Evolutionary conservation across 1,140 invertebrate species (phyloP).

Genomic region (Limonius californicus): DNA sequence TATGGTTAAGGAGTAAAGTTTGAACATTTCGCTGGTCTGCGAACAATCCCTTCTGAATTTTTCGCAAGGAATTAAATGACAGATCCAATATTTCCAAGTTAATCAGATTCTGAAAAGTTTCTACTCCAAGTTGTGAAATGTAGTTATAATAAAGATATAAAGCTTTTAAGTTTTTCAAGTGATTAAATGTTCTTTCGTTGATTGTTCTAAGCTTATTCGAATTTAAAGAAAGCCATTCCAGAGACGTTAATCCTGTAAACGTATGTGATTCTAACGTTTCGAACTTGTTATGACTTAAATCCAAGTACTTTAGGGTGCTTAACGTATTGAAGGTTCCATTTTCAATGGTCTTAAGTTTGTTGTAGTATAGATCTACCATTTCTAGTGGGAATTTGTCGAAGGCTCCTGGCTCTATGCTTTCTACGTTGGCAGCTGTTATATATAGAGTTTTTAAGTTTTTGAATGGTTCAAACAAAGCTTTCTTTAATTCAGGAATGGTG

Average conservation of each 20-base stretch:
- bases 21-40: neutral
- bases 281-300: neutral
- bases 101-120: neutral
- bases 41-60: neutral
- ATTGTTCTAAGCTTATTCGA: neutral
- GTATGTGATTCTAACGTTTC: neutral
- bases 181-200: neutral
- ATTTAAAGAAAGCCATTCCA: constrained; percentile 5
- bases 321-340: neutral
- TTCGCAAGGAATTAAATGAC: neutral
- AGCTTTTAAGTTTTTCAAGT: neutral
- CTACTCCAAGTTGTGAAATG: neutral
- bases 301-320: neutral
- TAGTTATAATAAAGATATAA: neutral
- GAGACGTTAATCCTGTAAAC: neutral
- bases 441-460: neutral
- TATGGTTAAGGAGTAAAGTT: neutral
- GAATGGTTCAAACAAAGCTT: neutral
- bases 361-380: neutral
- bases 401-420: neutral
- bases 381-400: neutral
- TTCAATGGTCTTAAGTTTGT: neutral
- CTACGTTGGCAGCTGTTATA: neutral
- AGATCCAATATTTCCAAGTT: constrained; percentile 3
- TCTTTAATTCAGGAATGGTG: neutral